Evolutionary conservation across 2,888 invertebrate species (phyloP).

Genomic region (Pachydiplax longipennis): DNA sequence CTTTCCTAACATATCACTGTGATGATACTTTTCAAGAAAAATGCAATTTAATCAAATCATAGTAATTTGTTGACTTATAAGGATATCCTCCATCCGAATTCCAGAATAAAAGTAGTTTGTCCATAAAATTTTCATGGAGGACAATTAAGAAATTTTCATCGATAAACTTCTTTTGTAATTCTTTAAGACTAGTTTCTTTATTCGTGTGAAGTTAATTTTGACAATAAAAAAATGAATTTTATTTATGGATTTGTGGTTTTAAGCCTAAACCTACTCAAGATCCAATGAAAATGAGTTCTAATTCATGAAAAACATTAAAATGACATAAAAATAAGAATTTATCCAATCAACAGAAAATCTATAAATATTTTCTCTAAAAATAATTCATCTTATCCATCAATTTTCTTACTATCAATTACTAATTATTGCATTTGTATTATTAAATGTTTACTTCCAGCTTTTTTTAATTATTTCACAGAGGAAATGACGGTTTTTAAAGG

Average conservation of each 20-base stretch:
- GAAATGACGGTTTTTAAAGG: background rate
- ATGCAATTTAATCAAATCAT: no score
- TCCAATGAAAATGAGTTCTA: background rate
- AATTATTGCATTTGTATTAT: conserved; percentile 6
- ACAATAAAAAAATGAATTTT: background rate
- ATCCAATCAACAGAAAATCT: background rate
- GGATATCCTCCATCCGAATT: no score
- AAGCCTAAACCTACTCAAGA: background rate
- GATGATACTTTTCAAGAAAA: no score
- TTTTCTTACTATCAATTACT: background rate
- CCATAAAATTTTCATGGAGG: background rate
- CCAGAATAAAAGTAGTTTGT: no score
- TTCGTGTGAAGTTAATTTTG: background rate
- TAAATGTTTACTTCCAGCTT: background rate
- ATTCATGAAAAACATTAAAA: background rate
- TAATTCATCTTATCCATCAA: background rate
- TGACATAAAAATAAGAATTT: background rate
- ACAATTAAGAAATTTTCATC: background rate
- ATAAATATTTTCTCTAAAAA: conserved; percentile 13
- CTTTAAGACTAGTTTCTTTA: background rate
- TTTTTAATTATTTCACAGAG: background rate
- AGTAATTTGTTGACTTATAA: no score
- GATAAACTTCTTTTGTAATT: background rate
- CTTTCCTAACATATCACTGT: no score
- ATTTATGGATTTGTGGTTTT: background rate